phyloP scores from a whole-genome alignment of 2,888 invertebrate genomes.

The Copidosoma aretas region DNA sequence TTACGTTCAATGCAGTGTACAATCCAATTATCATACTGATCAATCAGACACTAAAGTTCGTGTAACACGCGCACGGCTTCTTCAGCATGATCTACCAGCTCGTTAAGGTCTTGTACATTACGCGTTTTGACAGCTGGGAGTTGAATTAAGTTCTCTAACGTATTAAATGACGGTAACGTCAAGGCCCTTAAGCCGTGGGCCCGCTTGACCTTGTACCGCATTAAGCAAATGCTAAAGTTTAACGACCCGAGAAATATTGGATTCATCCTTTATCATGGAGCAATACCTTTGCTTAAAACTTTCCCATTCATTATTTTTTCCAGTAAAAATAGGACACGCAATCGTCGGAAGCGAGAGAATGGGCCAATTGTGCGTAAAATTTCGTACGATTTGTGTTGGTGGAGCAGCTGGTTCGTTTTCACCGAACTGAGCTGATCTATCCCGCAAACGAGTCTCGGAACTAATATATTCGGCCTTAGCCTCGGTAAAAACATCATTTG shows the following conservation, averaged over 20 bases:
- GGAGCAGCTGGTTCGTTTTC: not conserved
- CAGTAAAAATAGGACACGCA: not conserved
- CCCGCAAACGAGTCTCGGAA: not conserved
- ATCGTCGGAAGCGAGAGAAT: not conserved
- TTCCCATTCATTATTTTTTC: not conserved
- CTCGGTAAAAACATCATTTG: not conserved
- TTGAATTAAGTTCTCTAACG: not conserved
- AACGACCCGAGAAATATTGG: not conserved
- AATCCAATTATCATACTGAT: no score
- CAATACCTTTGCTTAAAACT: not conserved
- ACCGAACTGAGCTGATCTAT: not conserved
- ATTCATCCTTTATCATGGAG: not conserved
- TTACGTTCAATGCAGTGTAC: no score
- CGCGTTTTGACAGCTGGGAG: not conserved
- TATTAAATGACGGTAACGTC: not conserved
- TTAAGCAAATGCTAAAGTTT: not conserved
- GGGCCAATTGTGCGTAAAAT: not conserved
- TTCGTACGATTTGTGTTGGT: not conserved
- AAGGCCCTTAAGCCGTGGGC: not conserved
- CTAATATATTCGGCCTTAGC: not conserved
- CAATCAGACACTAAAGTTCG: no score
- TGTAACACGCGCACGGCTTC: no score
- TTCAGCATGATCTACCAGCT: not conserved
- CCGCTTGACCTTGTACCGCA: not conserved
- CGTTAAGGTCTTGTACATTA: not conserved